Base-by-base conservation (phyloP, 1,140 invertebrate species). In the Nasonia longicornis region DNA sequence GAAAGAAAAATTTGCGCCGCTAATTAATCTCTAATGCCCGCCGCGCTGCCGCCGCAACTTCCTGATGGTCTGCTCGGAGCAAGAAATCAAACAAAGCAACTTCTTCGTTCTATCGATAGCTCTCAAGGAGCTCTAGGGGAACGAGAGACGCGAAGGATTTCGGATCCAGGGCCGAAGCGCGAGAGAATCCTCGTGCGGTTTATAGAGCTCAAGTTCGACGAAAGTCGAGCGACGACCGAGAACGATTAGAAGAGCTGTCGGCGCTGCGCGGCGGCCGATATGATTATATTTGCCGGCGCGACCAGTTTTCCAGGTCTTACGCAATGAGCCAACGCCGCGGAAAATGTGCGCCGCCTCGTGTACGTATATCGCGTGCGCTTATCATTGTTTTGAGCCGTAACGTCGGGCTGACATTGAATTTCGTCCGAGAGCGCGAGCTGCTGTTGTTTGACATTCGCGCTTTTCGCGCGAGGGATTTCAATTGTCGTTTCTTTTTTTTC, bases 221-320 rank as follows among this genome's bases (percentile, higher is more conserved):
- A 78, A 78, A 45, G 77, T 71, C 67, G 67, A 58, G 52, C 20
- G 52, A 52, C 16, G 48, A 52, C 48, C 48, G 52, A 58, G 16
- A 58, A 58, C 52, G 52, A 58, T 58, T 58, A 58, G 11, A 42
- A 58, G 16, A 58, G 20, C 26, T 26, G 26, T 26, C 26, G 26
- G 26, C 26, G 26, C 26, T 1, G 26, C 26, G 26, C 14, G 0
- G 45, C 16, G 20, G 52, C 16, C 52, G 52, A 58, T 58, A 42
- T 42, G 52, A 58, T 58, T 58, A 58, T 58, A 42, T 42, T 11
- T 58, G 16, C 20, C 52, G 20, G 0, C 14, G 14, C 52, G 52
- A 58, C 16, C 52, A n/a, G 20, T 58, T n/a, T 58, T 58, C 52
- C 52, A 58, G 52, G 16, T 20, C 52, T 58, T 58, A 58, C 52